Evolutionary conservation across 2,113 vertebrate species (phyloP).

Genomic region (Symphodus melops): DNA sequence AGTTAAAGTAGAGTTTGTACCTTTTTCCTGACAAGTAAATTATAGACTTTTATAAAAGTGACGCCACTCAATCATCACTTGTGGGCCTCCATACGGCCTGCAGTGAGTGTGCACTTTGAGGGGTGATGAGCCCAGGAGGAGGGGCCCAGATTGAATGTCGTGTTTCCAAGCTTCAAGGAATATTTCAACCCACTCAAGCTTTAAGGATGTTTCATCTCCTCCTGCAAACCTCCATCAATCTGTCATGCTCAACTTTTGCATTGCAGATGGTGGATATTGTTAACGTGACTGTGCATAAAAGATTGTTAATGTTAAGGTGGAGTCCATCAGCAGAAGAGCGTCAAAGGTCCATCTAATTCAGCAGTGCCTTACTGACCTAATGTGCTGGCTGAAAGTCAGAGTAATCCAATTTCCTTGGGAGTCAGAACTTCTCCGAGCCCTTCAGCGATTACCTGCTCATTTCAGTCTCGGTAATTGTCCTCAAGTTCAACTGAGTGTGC

Average conservation of each 20-base stretch:
- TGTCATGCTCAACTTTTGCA: neutral
- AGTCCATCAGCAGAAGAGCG: conserved; percentile 40
- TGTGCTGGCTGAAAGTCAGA: conserved; percentile 42
- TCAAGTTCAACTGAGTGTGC: conserved; percentile 41
- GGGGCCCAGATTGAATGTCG: no score
- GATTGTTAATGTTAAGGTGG: conserved; percentile 18
- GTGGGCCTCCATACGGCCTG: no score
- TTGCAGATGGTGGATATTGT: neutral
- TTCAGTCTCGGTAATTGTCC: conserved; percentile 48
- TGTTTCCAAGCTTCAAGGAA: no score
- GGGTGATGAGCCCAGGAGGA: no score
- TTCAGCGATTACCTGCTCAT: conserved; percentile 60
- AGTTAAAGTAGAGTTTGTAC: neutral
- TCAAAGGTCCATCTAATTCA: conserved; percentile 50
- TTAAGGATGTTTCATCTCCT: neutral
- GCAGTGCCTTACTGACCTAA: conserved; percentile 51
- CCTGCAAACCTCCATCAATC: neutral
- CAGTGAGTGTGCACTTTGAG: no score
- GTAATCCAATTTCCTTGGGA: conserved; percentile 64
- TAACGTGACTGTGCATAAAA: conserved; percentile 1
- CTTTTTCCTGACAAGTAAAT: no score
- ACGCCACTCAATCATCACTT: no score
- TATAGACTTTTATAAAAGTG: no score
- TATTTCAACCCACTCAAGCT: no score
- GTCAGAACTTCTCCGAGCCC: conserved; percentile 51